Conservation (phyloP, 2,888 invertebrate genomes). For the Caenorhabditis panamensis region DNA sequence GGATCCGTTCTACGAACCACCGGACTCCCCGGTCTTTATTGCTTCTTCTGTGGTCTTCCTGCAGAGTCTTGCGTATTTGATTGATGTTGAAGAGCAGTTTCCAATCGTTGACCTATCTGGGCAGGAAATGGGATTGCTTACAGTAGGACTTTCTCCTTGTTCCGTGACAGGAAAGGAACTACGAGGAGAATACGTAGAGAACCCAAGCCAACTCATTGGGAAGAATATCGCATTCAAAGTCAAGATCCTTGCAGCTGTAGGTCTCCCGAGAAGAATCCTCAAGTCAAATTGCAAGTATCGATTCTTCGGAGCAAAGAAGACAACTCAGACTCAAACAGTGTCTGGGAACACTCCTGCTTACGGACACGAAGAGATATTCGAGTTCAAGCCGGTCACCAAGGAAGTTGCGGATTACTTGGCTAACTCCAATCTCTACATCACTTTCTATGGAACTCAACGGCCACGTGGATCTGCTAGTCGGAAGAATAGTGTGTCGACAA, state of each 20-base stretch:
- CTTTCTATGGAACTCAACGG: conserved; percentile 83
- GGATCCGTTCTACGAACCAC: conserved; percentile 84
- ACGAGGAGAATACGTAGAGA: conserved; percentile 83
- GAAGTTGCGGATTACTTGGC: conserved; percentile 83
- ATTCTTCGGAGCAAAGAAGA: conserved; percentile 83
- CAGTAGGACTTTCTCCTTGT: conserved; percentile 83
- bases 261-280: conserved; percentile 83
- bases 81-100: conserved; percentile 84
- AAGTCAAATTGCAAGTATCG: conserved; percentile 82
- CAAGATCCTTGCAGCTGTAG: conserved; percentile 83
- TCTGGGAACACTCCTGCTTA: conserved; percentile 83
- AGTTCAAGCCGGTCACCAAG: conserved; percentile 82
- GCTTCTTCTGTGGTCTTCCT: conserved; percentile 84
- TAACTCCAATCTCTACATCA: conserved; percentile 83
- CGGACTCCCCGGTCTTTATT: conserved; percentile 83
- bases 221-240: conserved; percentile 83
- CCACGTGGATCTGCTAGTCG: conserved; percentile 38
- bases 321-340: conserved; percentile 77
- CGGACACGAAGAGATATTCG: conserved; percentile 82
- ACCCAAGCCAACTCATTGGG: conserved; percentile 83
- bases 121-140: conserved; percentile 81
- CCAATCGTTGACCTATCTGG: conserved; percentile 83
- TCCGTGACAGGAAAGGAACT: conserved; percentile 83
- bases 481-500: conserved; percentile 49
- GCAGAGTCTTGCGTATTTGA: conserved; percentile 83